These are phyloP conservation scores for Tokudaia muenninki DNA, from an alignment of 2,797 vertebrate genomes.

Conservation along the genomic window DNA sequence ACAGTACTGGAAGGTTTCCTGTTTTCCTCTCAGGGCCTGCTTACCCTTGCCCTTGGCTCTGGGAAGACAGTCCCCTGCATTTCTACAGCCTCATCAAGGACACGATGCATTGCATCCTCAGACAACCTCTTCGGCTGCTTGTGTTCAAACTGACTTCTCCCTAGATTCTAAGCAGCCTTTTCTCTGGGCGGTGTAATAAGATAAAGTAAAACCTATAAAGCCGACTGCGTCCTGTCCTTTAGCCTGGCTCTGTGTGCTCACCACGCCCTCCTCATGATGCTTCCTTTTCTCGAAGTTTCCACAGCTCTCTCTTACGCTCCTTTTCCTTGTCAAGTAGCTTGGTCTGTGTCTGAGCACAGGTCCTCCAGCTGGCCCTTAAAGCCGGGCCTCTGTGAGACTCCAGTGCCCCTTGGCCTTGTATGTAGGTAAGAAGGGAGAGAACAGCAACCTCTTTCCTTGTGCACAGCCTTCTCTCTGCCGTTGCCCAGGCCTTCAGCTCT, in stretches of 20 bases:
- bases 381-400: not conserved
- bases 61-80: not conserved
- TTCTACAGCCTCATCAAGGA: not conserved
- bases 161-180: not conserved
- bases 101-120: not conserved
- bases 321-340: not conserved
- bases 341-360: not conserved
- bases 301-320: not conserved
- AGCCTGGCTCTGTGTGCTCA: not conserved
- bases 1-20: not conserved
- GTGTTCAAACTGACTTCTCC: not conserved
- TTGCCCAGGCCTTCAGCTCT: not conserved
- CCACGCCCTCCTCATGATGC: not conserved
- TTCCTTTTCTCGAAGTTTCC: not conserved
- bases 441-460: not conserved
- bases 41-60: not conserved
- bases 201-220: not conserved
- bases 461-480: fast-evolving
- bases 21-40: not conserved
- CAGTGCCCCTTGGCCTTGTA: not conserved
- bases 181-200: not conserved
- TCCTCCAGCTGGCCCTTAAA: not conserved
- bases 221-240: slow-evolving; percentile 54
- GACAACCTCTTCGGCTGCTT: not conserved
- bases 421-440: not conserved